phyloP scores from a whole-genome alignment of 2,113 vertebrate species.

The Neotoma lepida region DNA sequence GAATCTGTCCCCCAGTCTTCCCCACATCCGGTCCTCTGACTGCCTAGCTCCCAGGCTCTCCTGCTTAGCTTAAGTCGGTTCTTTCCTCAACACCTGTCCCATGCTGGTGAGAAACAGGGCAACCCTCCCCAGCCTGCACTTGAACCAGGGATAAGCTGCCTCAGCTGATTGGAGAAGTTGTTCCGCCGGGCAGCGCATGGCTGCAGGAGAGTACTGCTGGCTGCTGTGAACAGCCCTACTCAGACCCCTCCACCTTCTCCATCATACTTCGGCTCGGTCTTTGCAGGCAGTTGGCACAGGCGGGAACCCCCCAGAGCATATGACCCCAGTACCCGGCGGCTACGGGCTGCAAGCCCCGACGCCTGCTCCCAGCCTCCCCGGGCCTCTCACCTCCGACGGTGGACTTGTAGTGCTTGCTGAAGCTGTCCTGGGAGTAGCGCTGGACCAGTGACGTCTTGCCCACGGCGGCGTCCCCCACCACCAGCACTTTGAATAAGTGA shows the following conservation, averaged over 20 bases:
- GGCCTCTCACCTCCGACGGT: slow-evolving; percentile 90
- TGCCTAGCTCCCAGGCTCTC: not conserved
- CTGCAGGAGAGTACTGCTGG: not conserved
- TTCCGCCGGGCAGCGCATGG: not conserved
- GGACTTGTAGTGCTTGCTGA: slow-evolving; percentile 91
- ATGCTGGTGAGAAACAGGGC: not conserved
- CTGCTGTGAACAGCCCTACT: not conserved
- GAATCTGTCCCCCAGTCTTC: not conserved
- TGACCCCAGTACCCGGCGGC: not conserved
- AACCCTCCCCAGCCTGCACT: not conserved
- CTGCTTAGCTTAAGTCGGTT: not conserved
- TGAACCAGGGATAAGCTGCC: not conserved
- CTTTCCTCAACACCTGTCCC: not conserved
- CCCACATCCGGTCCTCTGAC: not conserved
- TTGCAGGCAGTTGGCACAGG: not conserved
- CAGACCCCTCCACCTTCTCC: not conserved
- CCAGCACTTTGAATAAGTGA: slow-evolving; percentile 91
- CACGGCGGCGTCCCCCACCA: slow-evolving; percentile 90
- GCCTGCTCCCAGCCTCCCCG: not conserved
- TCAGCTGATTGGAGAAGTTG: not conserved
- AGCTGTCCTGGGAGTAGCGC: slow-evolving; percentile 90
- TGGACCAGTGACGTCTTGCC: slow-evolving; percentile 92
- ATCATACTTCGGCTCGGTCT: not conserved
- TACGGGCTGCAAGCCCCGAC: not conserved
- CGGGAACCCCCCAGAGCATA: not conserved